Conservation (phyloP, 1,140 invertebrate genomes). For the Anastatus disparis region DNA sequence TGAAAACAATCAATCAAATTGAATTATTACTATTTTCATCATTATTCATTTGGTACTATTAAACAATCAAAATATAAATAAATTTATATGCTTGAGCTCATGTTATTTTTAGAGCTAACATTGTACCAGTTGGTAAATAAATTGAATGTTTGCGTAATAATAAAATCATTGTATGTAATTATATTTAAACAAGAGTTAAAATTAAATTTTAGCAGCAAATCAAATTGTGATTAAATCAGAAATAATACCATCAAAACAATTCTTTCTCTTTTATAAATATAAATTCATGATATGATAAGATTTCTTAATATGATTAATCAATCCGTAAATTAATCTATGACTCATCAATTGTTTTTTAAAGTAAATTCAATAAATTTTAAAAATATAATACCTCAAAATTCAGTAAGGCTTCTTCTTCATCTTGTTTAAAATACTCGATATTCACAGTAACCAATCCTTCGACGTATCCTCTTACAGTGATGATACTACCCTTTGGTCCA, state of each 20-base stretch:
- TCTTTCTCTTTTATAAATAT: no score
- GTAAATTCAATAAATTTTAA: neutral
- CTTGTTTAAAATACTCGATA: constrained; percentile 82
- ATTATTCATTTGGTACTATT: no score
- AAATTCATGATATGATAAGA: constrained; percentile 48
- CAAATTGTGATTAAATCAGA: neutral
- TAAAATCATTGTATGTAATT: no score
- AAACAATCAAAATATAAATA: neutral
- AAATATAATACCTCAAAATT: constrained; percentile 75
- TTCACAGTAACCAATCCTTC: constrained; percentile 82
- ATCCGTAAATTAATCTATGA: no score
- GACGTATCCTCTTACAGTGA: constrained; percentile 77
- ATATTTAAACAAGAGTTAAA: neutral
- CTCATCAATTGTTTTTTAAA: neutral
- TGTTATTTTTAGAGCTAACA: no score
- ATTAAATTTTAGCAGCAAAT: constrained; percentile 17
- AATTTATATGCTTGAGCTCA: no score
- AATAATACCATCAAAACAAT: neutral
- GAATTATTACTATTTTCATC: no score
- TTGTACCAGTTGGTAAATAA: no score
- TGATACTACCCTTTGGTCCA: constrained; percentile 74
- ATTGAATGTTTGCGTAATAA: neutral
- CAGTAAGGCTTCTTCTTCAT: constrained; percentile 76
- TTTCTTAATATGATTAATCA: no score
- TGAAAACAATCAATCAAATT: no score